phyloP scores from a whole-genome alignment of 2,888 invertebrate genomes.

The Spodoptera littoralis region DNA sequence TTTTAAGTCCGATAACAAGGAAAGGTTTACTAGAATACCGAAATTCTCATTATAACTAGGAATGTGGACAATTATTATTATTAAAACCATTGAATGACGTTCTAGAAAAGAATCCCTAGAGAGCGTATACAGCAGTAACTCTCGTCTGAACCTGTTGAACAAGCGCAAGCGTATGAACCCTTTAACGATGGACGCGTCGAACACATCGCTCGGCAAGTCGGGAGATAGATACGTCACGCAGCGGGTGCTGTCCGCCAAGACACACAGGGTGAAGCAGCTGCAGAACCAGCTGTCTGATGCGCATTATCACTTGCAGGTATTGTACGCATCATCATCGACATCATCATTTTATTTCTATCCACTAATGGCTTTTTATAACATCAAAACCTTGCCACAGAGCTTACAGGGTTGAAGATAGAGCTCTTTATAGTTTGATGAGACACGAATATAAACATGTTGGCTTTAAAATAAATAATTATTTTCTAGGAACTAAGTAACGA shows the following conservation, averaged over 20 bases:
- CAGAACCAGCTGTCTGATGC: slow-evolving; percentile 95
- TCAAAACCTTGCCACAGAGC: too few relatives aligned
- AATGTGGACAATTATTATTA: too few relatives aligned
- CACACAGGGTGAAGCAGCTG: slow-evolving; percentile 92
- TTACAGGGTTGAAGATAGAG: too few relatives aligned
- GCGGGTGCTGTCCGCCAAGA: slow-evolving; percentile 93
- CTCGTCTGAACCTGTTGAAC: slow-evolving; percentile 77
- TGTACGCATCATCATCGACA: not conserved
- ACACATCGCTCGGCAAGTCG: slow-evolving; percentile 64
- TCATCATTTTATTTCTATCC: too few relatives aligned
- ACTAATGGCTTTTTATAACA: too few relatives aligned
- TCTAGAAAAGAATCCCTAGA: slow-evolving; percentile 81
- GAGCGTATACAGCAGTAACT: slow-evolving; percentile 85
- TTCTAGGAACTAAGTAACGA: slow-evolving; percentile 89
- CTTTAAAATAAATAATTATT: not conserved
- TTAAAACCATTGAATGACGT: slow-evolving; percentile 7
- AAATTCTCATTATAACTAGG: too few relatives aligned
- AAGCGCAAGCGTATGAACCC: slow-evolving; percentile 81
- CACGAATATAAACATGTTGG: too few relatives aligned
- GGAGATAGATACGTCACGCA: slow-evolving; percentile 85
- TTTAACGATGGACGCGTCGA: slow-evolving; percentile 70
- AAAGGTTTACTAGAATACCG: too few relatives aligned
- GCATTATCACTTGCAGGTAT: slow-evolving; percentile 92
- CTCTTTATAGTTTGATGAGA: too few relatives aligned
- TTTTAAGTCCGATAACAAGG: too few relatives aligned